Conservation (phyloP, 1,140 invertebrate genomes). For the Lethrus apterus region DNA sequence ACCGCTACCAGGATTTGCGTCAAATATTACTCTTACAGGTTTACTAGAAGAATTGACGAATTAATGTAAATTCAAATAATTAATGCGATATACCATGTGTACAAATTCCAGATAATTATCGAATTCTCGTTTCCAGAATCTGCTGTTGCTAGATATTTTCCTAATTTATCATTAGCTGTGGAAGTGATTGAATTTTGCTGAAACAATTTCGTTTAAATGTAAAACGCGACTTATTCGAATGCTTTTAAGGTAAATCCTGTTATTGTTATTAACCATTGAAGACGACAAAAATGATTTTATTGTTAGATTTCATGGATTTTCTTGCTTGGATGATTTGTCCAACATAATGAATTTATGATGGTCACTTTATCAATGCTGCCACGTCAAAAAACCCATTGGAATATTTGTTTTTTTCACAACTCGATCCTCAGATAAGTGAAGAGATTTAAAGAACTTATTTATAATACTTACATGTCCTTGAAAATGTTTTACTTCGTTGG, state of each 20-base stretch:
- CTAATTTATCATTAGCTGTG: conserved; percentile 39
- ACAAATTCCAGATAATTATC: conserved; percentile 50
- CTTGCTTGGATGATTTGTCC: too few species aligned
- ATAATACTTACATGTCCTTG: conserved; percentile 48
- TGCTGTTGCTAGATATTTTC: conserved; percentile 48
- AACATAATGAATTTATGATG: too few species aligned
- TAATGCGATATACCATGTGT: conserved; percentile 34
- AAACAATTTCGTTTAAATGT: conserved; percentile 20
- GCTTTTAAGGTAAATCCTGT: conserved; percentile 17
- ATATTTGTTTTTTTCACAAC: too few species aligned
- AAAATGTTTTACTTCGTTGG: conserved; percentile 45
- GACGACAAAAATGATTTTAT: too few species aligned
- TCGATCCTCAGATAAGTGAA: too few species aligned
- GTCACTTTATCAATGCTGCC: too few species aligned
- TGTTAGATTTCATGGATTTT: too few species aligned
- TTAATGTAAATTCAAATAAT: conserved; percentile 1
- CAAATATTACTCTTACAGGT: conserved; percentile 46
- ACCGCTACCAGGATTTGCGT: conserved; percentile 40
- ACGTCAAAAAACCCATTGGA: too few species aligned
- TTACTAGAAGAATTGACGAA: conserved; percentile 32
- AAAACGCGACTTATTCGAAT: conserved; percentile 15
- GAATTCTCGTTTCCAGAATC: conserved; percentile 47
- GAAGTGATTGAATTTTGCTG: conserved; percentile 42
- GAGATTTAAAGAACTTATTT: conserved; percentile 9
- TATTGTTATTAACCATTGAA: conserved; percentile 11